Conservation (phyloP, 2,888 invertebrate species). For the Ellobium chinense region DNA sequence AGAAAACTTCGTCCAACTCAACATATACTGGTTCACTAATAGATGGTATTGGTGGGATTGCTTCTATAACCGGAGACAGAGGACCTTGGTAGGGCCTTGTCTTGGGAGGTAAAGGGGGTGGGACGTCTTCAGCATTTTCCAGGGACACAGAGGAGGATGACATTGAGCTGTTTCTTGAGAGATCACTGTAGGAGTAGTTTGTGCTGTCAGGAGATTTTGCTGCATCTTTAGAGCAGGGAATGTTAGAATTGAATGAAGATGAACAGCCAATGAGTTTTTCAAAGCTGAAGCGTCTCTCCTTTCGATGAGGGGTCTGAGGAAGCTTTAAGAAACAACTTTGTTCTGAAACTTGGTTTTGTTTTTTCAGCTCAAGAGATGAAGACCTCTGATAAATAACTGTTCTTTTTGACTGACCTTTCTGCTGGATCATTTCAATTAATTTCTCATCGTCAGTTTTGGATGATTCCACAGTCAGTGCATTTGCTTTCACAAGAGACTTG, state of each 20-base stretch:
- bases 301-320: background rate
- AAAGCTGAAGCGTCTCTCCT: conserved; percentile 34
- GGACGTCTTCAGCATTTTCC: background rate
- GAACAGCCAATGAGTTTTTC: conserved; percentile 32
- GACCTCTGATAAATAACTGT: conserved; percentile 36
- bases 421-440: conserved; percentile 60
- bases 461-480: conserved; percentile 4
- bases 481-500: background rate
- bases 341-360: conserved; percentile 3
- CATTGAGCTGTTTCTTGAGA: background rate
- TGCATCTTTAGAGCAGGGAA: conserved; percentile 1
- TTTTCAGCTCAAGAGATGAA: conserved; percentile 40
- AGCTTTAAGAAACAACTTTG: conserved; percentile 25
- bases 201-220: conserved; percentile 8
- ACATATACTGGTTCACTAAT: conserved; percentile 36
- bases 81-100: conserved; percentile 26
- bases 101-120: conserved; percentile 42
- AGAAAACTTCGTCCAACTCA: conserved; percentile 32
- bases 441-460: conserved; percentile 74
- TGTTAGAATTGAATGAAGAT: background rate
- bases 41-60: conserved; percentile 1
- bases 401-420: conserved; percentile 16
- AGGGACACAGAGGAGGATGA: background rate
- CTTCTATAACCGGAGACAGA: conserved; percentile 42
- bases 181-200: background rate